Evolutionary conservation across 2,113 vertebrate genomes (phyloP), one percentile per base, ranked within the genome.

Genomic region (Perca flavescens): DNA sequence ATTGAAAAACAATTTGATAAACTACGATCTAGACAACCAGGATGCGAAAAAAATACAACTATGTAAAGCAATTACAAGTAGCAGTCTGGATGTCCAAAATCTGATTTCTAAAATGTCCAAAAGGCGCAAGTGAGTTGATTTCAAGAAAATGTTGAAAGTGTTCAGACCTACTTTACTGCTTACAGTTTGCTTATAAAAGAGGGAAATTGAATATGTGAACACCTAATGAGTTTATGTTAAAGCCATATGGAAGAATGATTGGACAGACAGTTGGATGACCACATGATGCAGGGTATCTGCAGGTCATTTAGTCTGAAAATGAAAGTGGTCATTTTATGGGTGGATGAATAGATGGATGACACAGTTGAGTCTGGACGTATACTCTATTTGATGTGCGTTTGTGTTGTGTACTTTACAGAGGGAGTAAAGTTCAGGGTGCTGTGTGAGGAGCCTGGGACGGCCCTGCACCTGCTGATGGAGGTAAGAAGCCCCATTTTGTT

Each of bases 391-490:
- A n/a, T 14, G 34, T 11, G 6, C 21, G 47, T 61, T 2, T 43
- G 40, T 43, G 40, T 11, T 43, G 40, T 71, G 21, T 47, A 1
- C 8, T 13, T 36, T 53, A 21, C 94, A 99, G 98, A 97, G 58
- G 97, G 98, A 0, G 97, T 99, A 40, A 99, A 98, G 93, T 99
- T 99, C 94, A 89, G 91, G 58, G 96, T 99, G 54, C 93, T 99
- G 56, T 95, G 96, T 86, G 95, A 97, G 1, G 95, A 97, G 83
- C 91, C 95, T 1, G 96, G 96, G 14, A 94, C 95, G 79, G 96
- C 97, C 14, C 96, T 99, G 47, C 95, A 97, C 43, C 96, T 99
- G 84, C 87, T 98, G 22, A 99, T 99, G 98, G 97, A 99, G 97
- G 98, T 99, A 80, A 94, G 40, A 28, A 0, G 0, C 40, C 58